Percentiles rank a stretch among this genome's conserved stretches.
These are phyloP conservation scores for Elachura formosa DNA, from an alignment of 2,113 vertebrate genomes.

Conservation along the genomic window DNA sequence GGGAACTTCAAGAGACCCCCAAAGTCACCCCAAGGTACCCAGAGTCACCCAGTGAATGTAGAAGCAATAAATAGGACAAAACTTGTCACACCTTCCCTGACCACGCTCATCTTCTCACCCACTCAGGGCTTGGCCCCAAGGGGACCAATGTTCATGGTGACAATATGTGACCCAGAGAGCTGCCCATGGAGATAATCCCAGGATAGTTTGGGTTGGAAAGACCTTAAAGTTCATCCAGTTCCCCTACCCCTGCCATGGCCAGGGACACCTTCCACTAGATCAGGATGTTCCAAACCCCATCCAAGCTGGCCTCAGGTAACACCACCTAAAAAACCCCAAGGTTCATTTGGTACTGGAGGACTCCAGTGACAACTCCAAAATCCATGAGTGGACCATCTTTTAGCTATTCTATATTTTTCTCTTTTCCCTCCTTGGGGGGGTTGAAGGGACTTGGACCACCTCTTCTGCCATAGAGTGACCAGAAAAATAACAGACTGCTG, in stretches of 20 bases:
- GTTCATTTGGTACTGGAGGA: background rate
- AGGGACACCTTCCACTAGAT: background rate
- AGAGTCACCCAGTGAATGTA: accelerated
- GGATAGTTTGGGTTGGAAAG: background rate
- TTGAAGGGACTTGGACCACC: background rate
- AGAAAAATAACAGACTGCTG: background rate
- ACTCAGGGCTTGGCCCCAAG: accelerated
- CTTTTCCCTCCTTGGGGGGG: background rate
- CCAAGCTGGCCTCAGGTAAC: accelerated
- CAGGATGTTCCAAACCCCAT: background rate
- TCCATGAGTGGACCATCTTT: background rate
- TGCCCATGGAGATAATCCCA: background rate
- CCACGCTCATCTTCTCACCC: accelerated
- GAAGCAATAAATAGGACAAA: background rate
- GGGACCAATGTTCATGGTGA: accelerated
- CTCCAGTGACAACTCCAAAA: background rate
- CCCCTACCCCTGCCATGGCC: background rate
- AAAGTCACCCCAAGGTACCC: accelerated
- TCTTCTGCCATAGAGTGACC: accelerated
- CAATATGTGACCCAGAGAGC: background rate
- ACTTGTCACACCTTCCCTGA: accelerated
- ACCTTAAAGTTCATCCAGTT: background rate
- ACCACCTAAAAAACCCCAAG: accelerated
- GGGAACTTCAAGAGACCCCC: background rate
- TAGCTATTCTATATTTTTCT: accelerated